Percentiles rank a stretch among this genome's conserved stretches.
phyloP scores from a whole-genome alignment of 2,797 vertebrate genomes.

The Scomberomorus guttatus region DNA sequence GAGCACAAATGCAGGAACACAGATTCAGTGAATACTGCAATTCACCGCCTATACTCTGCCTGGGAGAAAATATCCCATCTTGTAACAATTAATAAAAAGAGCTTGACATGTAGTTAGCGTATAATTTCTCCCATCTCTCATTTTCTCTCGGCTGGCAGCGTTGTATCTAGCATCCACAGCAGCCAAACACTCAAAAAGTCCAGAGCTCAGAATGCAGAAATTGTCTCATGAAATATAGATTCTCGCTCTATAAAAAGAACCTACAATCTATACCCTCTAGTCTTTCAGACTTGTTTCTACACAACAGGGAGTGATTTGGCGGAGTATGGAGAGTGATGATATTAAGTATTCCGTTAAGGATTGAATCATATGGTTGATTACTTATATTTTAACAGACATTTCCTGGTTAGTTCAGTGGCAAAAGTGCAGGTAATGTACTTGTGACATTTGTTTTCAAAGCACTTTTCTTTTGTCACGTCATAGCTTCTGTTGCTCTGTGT shows the following conservation, averaged over 20 bases:
- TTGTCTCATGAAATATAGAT: slow-evolving; percentile 75
- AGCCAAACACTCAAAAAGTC: slow-evolving; percentile 53
- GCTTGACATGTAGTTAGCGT: slow-evolving; percentile 33
- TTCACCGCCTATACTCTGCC: slow-evolving; percentile 5
- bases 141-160: slow-evolving; percentile 30
- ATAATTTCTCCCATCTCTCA: slow-evolving; percentile 18
- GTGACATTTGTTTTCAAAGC: background rate
- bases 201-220: slow-evolving; percentile 49
- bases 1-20: slow-evolving; percentile 19
- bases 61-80: slow-evolving; percentile 14
- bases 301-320: slow-evolving; percentile 32
- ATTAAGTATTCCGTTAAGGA: background rate
- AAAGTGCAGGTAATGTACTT: background rate
- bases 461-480: background rate
- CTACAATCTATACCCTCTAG: slow-evolving; percentile 49
- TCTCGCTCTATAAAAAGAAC: slow-evolving; percentile 68
- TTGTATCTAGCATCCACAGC: slow-evolving; percentile 39
- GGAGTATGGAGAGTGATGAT: background rate
- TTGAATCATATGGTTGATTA: background rate
- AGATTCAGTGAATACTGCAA: background rate
- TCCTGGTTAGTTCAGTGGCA: background rate
- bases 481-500: background rate
- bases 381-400: background rate
- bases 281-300: slow-evolving; percentile 41
- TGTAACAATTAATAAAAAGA: slow-evolving; percentile 36